Base-by-base conservation (phyloP, 2,888 invertebrate species). In the Cataglyphis altisquamis region DNA sequence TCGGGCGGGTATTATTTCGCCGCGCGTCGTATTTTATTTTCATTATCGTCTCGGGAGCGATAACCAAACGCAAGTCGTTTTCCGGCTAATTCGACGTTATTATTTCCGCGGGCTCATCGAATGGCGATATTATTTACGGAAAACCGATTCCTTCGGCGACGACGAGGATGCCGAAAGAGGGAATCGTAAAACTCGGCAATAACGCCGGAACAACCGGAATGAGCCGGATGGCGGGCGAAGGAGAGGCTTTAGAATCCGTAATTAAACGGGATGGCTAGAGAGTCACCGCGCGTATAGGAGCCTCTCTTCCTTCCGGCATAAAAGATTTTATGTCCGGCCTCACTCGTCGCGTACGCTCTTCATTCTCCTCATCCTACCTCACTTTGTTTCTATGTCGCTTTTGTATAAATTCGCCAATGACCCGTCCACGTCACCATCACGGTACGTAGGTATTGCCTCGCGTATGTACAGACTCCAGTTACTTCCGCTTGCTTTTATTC, bases 201-300 rank as follows among this genome's bases (percentile, higher is more conserved):
- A 92, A 91, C 90, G 87, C 82, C 72, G 77, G 77, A 74, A 89
- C 85, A 90, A 85, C 88, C 86, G 86, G 86, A 91, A 89, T 80
- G 85, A 80, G 84, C 64, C 82, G 68, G 68, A 81, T 82, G 84
- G 74, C 82, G 84, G 86, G 81, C 78, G 85, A 85, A 84, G 80
- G 83, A 82, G 88, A 82, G 25, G 88, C 87, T 89, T 90, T 88
- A 87, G 90, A 91, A 92, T 91, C 85, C 84, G 92, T 92, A 92
- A 92, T 92, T 92, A 92, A 92, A 91, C 90, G 88, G 78, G 85
- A 88, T 86, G 86, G 85, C 87, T 89, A 75, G 82, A 87, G 86
- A 87, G 86, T 83, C 83, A 83, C 84, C 87, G 36, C 87, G 32
- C 66, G 60, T 80, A 86, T 74, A 84, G 82, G 82, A 87, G 87